Evolutionary conservation across 2,888 invertebrate genomes (phyloP), one percentile per base, ranked within the genome.

Genomic region (Steinernema hermaphroditum): DNA sequence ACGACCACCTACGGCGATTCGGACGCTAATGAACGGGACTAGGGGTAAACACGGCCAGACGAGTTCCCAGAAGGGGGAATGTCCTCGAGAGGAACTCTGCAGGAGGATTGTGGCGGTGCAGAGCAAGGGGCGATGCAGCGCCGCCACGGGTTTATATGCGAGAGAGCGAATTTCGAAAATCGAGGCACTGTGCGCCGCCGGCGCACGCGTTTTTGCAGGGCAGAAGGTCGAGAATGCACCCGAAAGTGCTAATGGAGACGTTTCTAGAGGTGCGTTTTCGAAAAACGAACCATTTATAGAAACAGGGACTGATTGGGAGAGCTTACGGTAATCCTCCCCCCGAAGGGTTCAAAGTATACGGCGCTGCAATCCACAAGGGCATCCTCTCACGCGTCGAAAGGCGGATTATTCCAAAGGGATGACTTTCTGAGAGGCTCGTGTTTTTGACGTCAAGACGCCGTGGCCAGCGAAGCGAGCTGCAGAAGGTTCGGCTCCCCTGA

Each of bases 121-220:
- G 54, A 54, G 54, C 12, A 16, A 27, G 54, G 22, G 54, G 19
- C 4, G 19, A 27, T 27, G 22, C 24, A 54, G n/a, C 24, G 54
- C 24, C 12, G 54, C 54, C n/a, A 22, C 54, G 54, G 54, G 46
- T 54, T 54, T 54, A 54, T 54, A 27, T 54, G 54, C 54, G 27
- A 22, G n/a, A 2, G 46, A 19, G 54, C 6, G 54, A 54, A 24
- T 54, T 54, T 54, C 54, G 54, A 54, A 54, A 54, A 54, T 46
- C 46, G 6, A 46, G n/a, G 6, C 46, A 46, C 46, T 46, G 46
- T 46, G 46, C 46, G 46, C 6, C 46, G 2, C 9, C 22, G 54
- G 54, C 54, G 22, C n/a, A 54, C 54, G 54, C 54, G 54, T 54
- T 54, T 54, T 54, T 54, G 27, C 54, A 54, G 54, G 27, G 9